Percentiles rank a stretch among this genome's conserved stretches.
phyloP scores from a whole-genome alignment of 2,888 invertebrate species.

The Tribolium freemani region DNA sequence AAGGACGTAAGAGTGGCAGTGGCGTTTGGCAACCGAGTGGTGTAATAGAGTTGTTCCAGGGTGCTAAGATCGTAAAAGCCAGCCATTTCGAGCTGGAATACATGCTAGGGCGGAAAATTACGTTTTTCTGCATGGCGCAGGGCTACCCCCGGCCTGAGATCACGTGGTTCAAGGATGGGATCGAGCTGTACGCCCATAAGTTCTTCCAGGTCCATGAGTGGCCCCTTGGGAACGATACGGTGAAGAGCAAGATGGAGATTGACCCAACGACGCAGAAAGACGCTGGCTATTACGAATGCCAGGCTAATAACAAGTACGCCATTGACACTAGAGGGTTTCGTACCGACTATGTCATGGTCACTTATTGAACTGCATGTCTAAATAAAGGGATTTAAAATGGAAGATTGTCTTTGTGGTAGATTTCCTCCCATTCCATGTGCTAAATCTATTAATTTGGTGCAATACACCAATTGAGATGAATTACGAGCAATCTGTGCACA shows the following conservation, averaged over 20 bases:
- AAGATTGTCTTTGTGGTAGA: constrained; percentile 1
- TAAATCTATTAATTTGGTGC: constrained; percentile 39
- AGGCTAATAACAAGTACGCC: constrained; percentile 80
- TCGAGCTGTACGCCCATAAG: constrained; percentile 80
- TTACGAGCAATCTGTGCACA: constrained; percentile 51
- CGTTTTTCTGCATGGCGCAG: constrained; percentile 81
- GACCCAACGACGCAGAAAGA: constrained; percentile 82
- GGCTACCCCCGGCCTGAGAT: constrained; percentile 81
- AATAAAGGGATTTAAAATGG: constrained; percentile 12
- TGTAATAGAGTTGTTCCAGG: constrained; percentile 67
- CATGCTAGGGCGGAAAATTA: constrained; percentile 81
- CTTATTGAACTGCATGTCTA: constrained; percentile 62
- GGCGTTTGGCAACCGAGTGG: too few species aligned
- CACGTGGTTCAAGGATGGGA: constrained; percentile 84
- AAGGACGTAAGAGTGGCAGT: constrained; percentile 71
- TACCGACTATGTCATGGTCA: constrained; percentile 75
- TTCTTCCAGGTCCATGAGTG: constrained; percentile 82
- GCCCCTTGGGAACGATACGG: constrained; percentile 75
- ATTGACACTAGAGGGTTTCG: constrained; percentile 78
- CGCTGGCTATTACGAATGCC: constrained; percentile 80
- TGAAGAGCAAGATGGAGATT: constrained; percentile 82
- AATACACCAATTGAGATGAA: constrained; percentile 48
- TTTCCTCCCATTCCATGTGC: constrained; percentile 22
- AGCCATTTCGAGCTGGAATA: constrained; percentile 82
- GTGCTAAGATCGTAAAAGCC: constrained; percentile 78